A percentile compares a stretch with the other conserved stretches of the same genome.
These are phyloP conservation scores for Drymonia ruficornis DNA, from an alignment of 2,888 invertebrate genomes.

Conservation along the genomic window DNA sequence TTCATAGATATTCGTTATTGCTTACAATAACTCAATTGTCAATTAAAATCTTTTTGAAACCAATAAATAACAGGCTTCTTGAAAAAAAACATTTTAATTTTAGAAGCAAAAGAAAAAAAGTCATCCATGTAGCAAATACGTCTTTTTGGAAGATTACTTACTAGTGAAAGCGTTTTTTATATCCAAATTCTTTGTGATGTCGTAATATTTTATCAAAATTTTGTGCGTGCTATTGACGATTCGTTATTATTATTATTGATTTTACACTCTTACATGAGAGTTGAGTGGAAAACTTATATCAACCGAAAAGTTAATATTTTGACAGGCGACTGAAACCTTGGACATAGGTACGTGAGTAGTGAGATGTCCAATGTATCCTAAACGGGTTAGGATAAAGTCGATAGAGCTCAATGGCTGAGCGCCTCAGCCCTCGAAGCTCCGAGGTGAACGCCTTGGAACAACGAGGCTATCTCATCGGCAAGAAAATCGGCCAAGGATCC, in stretches of 20 bases:
- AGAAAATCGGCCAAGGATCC: conserved; percentile 96
- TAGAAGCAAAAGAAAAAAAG: conserved; percentile 82
- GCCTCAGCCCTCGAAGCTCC: conserved; percentile 91
- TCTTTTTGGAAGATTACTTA: conserved; percentile 79
- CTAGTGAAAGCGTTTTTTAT: conserved; percentile 81
- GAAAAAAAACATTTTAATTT: conserved; percentile 69
- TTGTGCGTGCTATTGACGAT: conserved; percentile 73
- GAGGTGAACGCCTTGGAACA: conserved; percentile 94
- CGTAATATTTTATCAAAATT: conserved; percentile 80
- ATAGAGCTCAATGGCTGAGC: conserved; percentile 88
- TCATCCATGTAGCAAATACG: conserved; percentile 79
- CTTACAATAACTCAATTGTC: background rate
- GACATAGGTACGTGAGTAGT: conserved; percentile 73
- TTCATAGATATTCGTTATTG: too few species aligned
- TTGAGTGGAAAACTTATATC: conserved; percentile 64
- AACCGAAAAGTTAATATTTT: conserved; percentile 65
- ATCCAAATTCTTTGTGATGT: conserved; percentile 85
- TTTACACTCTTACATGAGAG: conserved; percentile 77
- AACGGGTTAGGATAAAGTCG: conserved; percentile 83
- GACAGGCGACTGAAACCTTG: conserved; percentile 75
- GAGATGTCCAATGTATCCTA: conserved; percentile 85
- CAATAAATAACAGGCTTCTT: conserved; percentile 48
- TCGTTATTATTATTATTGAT: conserved; percentile 52
- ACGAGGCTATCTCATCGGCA: conserved; percentile 92
- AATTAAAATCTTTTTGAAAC: conserved; percentile 30